Evolutionary conservation across 2,797 vertebrate species (phyloP).

Genomic region (Amphiprion clarkii): DNA sequence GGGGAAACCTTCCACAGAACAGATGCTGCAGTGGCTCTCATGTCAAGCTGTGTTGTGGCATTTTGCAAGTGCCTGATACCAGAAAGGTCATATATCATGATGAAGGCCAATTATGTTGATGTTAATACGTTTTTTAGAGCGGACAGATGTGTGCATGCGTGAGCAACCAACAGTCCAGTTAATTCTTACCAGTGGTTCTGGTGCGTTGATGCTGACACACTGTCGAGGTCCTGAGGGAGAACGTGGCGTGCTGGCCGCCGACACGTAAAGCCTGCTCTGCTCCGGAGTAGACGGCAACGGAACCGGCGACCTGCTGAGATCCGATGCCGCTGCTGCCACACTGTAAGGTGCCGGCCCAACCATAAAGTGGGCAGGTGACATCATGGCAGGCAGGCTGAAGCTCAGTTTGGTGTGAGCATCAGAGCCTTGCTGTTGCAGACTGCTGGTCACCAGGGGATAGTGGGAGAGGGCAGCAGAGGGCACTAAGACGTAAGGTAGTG

Average conservation of each 20-base stretch:
- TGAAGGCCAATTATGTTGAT: conserved; percentile 18
- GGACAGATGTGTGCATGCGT: not conserved
- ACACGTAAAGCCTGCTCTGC: conserved; percentile 54
- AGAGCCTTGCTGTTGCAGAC: conserved; percentile 64
- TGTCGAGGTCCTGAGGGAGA: conserved; percentile 77
- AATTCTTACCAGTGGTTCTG: conserved; percentile 80
- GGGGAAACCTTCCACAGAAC: conserved; percentile 32
- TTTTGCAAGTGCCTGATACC: conserved; percentile 31
- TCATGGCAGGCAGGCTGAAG: conserved; percentile 82
- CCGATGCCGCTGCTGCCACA: conserved; percentile 63
- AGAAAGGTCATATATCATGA: conserved; percentile 46
- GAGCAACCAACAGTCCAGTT: not conserved
- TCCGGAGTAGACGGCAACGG: conserved; percentile 77
- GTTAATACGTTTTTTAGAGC: not conserved
- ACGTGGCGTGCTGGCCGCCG: conserved; percentile 54
- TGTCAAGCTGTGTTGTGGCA: conserved; percentile 39
- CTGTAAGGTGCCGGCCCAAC: conserved; percentile 77
- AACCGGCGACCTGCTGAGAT: conserved; percentile 24
- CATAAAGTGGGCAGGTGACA: conserved; percentile 84
- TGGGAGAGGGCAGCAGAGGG: conserved; percentile 85
- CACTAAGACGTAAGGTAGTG: conserved; percentile 90
- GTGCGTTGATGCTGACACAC: conserved; percentile 64
- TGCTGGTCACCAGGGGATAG: conserved; percentile 82
- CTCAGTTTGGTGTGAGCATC: conserved; percentile 73
- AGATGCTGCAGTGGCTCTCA: conserved; percentile 15